A percentile compares a stretch with the other conserved stretches of the same genome.
phyloP scores from a whole-genome alignment of 2,113 vertebrate species.

The Nipponia nippon region DNA sequence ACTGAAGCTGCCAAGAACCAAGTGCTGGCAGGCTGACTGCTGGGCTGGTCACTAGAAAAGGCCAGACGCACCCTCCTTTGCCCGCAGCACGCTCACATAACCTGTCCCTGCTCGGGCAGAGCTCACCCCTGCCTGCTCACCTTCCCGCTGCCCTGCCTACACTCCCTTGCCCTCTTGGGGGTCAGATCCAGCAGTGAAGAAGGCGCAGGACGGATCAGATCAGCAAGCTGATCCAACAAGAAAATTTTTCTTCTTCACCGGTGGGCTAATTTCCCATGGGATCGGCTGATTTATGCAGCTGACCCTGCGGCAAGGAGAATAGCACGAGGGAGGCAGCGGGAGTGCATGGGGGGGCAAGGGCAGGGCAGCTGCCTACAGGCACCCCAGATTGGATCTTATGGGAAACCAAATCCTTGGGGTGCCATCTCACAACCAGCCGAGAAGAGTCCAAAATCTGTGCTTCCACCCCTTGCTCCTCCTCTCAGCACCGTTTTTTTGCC shows the following conservation, averaged over 20 bases:
- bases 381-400: neutral
- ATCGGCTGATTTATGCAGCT: neutral
- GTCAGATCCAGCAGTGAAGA: neutral
- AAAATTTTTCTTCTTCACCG: neutral
- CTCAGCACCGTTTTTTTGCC: neutral
- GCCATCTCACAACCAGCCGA: neutral
- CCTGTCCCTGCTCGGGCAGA: neutral
- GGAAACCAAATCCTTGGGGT: neutral
- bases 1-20: neutral
- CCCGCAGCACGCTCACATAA: neutral
- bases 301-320: neutral
- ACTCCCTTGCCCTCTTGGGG: neutral
- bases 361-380: neutral
- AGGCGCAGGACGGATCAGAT: neutral
- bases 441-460: neutral
- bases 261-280: neutral
- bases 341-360: neutral
- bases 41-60: neutral
- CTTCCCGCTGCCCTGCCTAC: fast-evolving
- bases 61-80: neutral
- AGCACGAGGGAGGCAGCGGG: neutral
- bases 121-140: neutral
- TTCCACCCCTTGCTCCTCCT: neutral
- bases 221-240: neutral
- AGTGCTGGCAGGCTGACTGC: neutral